Base-by-base conservation (phyloP, 1,140 invertebrate species). In the Araneus ventricosus region DNA sequence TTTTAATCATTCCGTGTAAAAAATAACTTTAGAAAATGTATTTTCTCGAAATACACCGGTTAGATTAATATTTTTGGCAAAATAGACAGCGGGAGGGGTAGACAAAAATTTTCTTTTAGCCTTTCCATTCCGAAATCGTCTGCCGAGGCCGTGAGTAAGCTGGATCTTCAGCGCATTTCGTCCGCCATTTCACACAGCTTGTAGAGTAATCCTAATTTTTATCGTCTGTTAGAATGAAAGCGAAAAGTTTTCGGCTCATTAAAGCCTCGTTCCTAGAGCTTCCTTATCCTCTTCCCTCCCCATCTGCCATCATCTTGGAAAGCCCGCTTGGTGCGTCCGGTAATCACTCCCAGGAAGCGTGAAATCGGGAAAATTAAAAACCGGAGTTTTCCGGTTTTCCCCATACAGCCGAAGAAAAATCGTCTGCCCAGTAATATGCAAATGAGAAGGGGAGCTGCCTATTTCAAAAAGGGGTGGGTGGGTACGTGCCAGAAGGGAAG, bases 281-380 rank as follows among this genome's bases (percentile, higher is more conserved):
- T 75, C 70, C 34, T 34, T n/a, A n/a, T 67, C 63, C 10, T 22
- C 3, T 4, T 17, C 70, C n/a, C 6, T 3, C 3, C 70, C 70
- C 30, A 30, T 24, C 2, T 63, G 24, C 59, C 1, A 22, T 63
- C 59, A 63, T 22, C 59, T 63, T n/a, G n/a, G 20, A 20, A 63
- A 63, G n/a, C n/a, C n/a, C 8, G 59, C 8, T n/a, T n/a, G 22
- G 59, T n/a, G n/a, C 27, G 67, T 88, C 86, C 86, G 86, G 86
- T 88, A 88, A 88, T 88, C 86, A 88, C 61, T 67, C 61, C 27
- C 86, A 88, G 86, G 86, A 63, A 88, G 86, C 86, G 86, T 88
- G 86, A 88, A 88, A 88, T 88, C 86, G 86, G 37, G 86, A 41
- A 88, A 88, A 88, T 88, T 88, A 88, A 88, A 88, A 88, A 88